Conservation (phyloP, 2,113 vertebrate genomes). For the Holacanthus passer region DNA sequence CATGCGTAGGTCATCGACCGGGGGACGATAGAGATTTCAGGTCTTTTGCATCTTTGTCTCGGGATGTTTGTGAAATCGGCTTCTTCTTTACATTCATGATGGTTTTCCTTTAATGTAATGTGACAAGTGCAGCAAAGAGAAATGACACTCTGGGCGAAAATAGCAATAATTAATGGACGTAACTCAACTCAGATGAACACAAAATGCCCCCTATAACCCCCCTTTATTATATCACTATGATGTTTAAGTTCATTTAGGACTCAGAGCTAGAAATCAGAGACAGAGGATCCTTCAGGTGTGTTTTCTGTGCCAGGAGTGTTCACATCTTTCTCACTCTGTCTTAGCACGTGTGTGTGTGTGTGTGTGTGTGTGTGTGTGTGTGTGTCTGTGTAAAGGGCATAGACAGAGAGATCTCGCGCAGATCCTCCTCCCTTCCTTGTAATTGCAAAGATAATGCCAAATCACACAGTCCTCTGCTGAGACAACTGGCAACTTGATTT, state of each 20-base stretch:
- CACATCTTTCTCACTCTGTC: conserved; percentile 37
- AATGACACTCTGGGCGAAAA: conserved; percentile 24
- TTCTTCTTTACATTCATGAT: conserved; percentile 55
- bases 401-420: conserved; percentile 78
- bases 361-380: conserved; percentile 40
- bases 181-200: conserved; percentile 41
- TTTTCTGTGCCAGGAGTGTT: conserved; percentile 53
- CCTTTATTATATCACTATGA: conserved; percentile 41
- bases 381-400: conserved; percentile 50
- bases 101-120: conserved; percentile 26
- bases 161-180: conserved; percentile 45
- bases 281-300: conserved; percentile 64
- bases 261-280: conserved; percentile 71
- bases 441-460: conserved; percentile 83
- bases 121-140: conserved; percentile 42
- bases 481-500: conserved; percentile 80
- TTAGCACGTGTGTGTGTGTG: not conserved
- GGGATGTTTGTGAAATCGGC: conserved; percentile 55
- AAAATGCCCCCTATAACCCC: conserved; percentile 24
- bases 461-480: conserved; percentile 76
- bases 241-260: conserved; percentile 70
- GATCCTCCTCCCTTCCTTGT: conserved; percentile 76
- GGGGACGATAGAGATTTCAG: conserved; percentile 61
- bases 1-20: conserved; percentile 77
- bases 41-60: conserved; percentile 63